phyloP scores from a whole-genome alignment of 2,113 vertebrate species.

The Recurvirostra avosetta region DNA sequence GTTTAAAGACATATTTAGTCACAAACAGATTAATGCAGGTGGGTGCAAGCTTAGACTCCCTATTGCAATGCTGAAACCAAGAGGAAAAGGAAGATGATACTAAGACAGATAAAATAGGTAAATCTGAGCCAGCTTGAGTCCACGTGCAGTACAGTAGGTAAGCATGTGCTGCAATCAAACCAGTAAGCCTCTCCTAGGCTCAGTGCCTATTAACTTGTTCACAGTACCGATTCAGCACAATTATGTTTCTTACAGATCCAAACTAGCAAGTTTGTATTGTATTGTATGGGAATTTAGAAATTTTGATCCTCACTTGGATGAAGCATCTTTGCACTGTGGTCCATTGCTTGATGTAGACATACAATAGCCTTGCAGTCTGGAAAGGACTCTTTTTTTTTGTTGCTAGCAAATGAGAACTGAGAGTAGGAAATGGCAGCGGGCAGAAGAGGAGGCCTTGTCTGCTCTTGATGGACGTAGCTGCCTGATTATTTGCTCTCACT shows the following conservation, averaged over 20 bases:
- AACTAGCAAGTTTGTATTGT: not conserved
- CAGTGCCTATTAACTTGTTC: not conserved
- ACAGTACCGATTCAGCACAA: not conserved
- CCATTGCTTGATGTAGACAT: not conserved
- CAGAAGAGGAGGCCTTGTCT: not conserved
- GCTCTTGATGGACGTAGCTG: not conserved
- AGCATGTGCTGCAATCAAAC: not conserved
- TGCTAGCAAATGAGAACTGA: not conserved
- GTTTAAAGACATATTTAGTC: not conserved
- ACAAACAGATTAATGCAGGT: not conserved
- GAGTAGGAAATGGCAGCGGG: not conserved
- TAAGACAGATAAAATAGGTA: not conserved
- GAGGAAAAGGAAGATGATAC: not conserved
- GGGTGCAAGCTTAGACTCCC: not conserved
- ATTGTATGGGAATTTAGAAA: not conserved
- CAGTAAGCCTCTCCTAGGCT: not conserved
- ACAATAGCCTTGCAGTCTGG: not conserved
- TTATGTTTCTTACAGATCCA: not conserved
- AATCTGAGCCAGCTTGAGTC: not conserved
- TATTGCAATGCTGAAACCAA: not conserved
- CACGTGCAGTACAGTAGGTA: not conserved
- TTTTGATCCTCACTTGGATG: not conserved
- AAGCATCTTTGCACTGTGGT: not conserved
- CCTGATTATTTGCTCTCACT: slow-evolving; percentile 1
- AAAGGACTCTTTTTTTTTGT: not conserved